Base-by-base conservation (phyloP, 2,113 vertebrate species). In the Mandrillus leucophaeus region DNA sequence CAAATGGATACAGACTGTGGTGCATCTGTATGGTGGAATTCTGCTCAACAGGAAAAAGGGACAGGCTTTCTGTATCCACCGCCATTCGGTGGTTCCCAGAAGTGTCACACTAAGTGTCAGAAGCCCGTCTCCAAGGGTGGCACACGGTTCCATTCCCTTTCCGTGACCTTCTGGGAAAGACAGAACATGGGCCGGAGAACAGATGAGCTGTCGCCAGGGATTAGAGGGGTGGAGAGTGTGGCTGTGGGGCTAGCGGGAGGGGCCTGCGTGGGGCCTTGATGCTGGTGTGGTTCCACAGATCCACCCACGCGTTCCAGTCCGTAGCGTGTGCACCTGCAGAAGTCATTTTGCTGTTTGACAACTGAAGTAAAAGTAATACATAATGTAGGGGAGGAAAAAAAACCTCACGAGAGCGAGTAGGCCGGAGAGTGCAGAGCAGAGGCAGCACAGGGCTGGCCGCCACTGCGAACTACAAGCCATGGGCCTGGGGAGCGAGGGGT, bases 1-100 rank as follows among this genome's bases (percentile, higher is more conserved):
- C 40, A 45, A 55, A 11, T 4, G 48, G 8, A 12, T 5, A 5
- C 35, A 55, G 38, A 22, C 27, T 7, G 72, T 73, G 18, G 43
- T 14, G 30, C 0, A 3, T 64, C n/a, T 4, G 0, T 40, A 25
- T 52, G 11, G 3, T n/a, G 7, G 32, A 27, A 1, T n/a, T 55
- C n/a, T 25, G 25, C 22, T 3, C 82, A 40, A 4, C 40, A 40
- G 14, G 76, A 40, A 14, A 20, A 6, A 11, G 59, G 17, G 17
- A 32, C 13, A 17, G 61, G 9, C 55, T 17, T 3, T 9, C 4
- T 23, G 3, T 6, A 6, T 18, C 32, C 38, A 38, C 25, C 1
- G 32, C 66, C 13, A 18, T 5, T 9, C 0, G 0, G 25, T 0
- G 27, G 16, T 38, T 52, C 45, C 30, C 48, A 17, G 35, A 22